Conservation (phyloP, 1,140 invertebrate species). For the Scaptodrosophila lebanonensis region DNA sequence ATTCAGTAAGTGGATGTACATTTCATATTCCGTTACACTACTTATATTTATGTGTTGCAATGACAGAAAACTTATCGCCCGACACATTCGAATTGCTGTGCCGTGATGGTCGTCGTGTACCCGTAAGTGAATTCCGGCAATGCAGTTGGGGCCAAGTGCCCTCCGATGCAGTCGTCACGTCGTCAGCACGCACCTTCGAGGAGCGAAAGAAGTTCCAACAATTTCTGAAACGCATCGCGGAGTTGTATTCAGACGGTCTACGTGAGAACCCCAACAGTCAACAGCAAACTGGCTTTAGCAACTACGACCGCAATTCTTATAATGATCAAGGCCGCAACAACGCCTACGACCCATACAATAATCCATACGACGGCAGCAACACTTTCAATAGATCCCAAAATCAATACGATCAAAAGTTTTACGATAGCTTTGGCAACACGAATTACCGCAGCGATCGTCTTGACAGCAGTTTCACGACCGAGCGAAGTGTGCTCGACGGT, state of each 20-base stretch:
- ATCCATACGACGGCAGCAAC: conserved; percentile 57
- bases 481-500: conserved; percentile 38
- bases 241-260: conserved; percentile 76
- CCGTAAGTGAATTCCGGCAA: conserved; percentile 84
- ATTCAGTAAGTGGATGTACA: conserved; percentile 78
- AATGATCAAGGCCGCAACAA: too few species aligned
- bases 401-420: conserved; percentile 34
- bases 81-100: conserved; percentile 92
- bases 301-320: conserved; percentile 29
- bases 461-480: conserved; percentile 63
- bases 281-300: conserved; percentile 22
- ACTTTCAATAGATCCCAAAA: conserved; percentile 16
- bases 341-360: too few species aligned
- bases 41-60: background rate
- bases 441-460: conserved; percentile 56
- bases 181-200: conserved; percentile 84
- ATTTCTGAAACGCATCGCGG: conserved; percentile 79
- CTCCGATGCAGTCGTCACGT: conserved; percentile 91
- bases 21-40: background rate
- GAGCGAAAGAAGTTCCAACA: conserved; percentile 81
- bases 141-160: conserved; percentile 94
- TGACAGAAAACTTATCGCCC: conserved; percentile 79
- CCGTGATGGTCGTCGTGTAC: conserved; percentile 85
- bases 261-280: conserved; percentile 40
- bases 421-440: conserved; percentile 33